A percentile compares a stretch with the other conserved stretches of the same genome.
phyloP scores from a whole-genome alignment of 2,888 invertebrate genomes.

The Allygus modestus region DNA sequence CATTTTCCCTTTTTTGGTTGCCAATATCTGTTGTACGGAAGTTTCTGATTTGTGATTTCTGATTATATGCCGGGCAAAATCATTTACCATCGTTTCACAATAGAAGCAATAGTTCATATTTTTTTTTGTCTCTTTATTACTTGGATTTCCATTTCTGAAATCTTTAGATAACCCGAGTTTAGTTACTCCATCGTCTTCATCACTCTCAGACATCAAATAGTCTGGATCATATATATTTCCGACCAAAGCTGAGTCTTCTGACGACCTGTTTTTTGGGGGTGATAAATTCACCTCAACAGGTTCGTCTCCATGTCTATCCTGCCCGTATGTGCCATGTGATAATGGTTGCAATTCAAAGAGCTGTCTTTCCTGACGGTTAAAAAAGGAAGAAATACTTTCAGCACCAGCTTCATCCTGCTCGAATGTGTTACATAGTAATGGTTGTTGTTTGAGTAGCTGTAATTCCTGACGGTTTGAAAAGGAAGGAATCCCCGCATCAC shows the following conservation, averaged over 20 bases:
- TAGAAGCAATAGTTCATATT: background rate
- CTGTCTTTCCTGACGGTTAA: too few species aligned
- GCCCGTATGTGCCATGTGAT: too few species aligned
- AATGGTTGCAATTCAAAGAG: too few species aligned
- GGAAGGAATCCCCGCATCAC: too few species aligned
- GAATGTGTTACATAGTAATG: too few species aligned
- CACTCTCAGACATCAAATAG: background rate
- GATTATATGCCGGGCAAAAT: constrained; percentile 10
- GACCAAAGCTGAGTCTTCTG: background rate
- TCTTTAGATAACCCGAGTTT: background rate
- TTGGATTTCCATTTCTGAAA: background rate
- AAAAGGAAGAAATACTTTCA: too few species aligned
- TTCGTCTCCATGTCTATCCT: too few species aligned
- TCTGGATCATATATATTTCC: background rate
- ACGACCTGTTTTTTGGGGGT: background rate
- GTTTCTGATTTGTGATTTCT: constrained; percentile 21
- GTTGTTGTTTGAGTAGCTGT: too few species aligned
- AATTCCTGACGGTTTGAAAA: too few species aligned
- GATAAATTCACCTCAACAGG: background rate
- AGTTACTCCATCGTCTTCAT: background rate
- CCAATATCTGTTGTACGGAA: constrained; percentile 13
- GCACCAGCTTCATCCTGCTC: too few species aligned
- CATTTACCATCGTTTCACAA: background rate
- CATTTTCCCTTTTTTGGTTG: constrained; percentile 1
- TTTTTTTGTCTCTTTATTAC: background rate